phyloP scores from a whole-genome alignment of 2,113 vertebrate genomes.

The Marmota monax region DNA sequence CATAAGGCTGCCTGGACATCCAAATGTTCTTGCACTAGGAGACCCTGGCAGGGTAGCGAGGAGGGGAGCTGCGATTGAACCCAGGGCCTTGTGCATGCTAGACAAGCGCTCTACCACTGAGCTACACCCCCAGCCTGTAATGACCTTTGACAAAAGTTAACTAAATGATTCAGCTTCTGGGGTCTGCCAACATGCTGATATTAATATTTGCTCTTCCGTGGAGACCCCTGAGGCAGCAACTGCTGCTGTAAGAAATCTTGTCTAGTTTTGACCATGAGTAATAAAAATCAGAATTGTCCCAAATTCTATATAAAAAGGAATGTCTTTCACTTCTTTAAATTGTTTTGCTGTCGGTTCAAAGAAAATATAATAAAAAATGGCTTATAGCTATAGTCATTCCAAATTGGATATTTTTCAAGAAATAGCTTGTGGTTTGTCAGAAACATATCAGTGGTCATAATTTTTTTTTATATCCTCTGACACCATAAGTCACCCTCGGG shows the following conservation, averaged over 20 bases:
- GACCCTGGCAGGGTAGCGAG: too few relatives aligned
- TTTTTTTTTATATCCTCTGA: conserved; percentile 55
- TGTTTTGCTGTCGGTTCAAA: not conserved
- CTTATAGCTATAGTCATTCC: conserved; percentile 19
- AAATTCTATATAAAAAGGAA: not conserved
- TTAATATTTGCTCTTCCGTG: not conserved
- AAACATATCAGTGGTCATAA: conserved; percentile 69
- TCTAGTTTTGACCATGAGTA: not conserved
- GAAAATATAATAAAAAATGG: conserved; percentile 7
- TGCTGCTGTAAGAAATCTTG: not conserved
- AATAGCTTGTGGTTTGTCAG: conserved; percentile 55
- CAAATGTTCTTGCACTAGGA: not conserved
- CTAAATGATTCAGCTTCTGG: not conserved
- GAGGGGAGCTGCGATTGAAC: not conserved
- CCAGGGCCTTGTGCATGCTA: not conserved
- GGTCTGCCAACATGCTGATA: not conserved
- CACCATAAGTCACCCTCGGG: conserved; percentile 7
- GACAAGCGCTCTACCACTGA: not conserved
- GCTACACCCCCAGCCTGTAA: not conserved
- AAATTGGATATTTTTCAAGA: conserved; percentile 51
- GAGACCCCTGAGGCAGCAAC: not conserved
- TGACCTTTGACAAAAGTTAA: not conserved
- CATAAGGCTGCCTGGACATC: not conserved
- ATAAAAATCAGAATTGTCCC: not conserved
- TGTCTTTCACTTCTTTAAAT: not conserved